Evolutionary conservation across 1,140 invertebrate species (phyloP), one percentile per base, ranked within the genome.

Genomic region (Trichonephila clavipes): DNA sequence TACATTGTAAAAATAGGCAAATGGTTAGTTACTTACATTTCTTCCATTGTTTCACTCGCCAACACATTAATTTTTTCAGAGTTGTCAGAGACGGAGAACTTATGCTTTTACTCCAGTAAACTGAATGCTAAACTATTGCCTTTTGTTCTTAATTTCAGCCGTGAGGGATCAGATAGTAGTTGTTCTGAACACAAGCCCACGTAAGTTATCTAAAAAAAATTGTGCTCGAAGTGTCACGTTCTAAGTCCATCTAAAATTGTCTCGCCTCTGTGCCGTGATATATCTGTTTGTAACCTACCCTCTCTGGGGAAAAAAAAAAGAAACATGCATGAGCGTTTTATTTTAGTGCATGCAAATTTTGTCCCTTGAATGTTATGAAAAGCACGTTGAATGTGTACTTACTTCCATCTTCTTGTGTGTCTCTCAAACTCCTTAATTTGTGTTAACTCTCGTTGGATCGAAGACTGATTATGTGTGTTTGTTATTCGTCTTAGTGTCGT

Each of bases 91-190:
- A 69, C 64, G 44, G 28, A 88, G 51, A 87, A 87, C 58, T 85
- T 62, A 21, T 64, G 28, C n/a, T 88, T 69, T 72, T n/a, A 69
- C 40, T 69, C 10, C 19, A 10, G 34, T 88, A 7, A 51, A n/a
- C 28, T n/a, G 16, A 69, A 69, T 51, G 64, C 34, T 88, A 40
- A 77, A 77, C 28, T 34, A 59, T 90, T 69, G n/a, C 28, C 62
- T 34, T 87, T 87, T 92, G 91, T 92, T 51, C 34, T 93, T 62
- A 82, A 93, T 93, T 82, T 93, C 85, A 93, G 92, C 92, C 85
- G 92, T 69, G 92, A 93, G 8, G 85, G 19, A 64, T 93, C 92
- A n/a, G n/a, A 34, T 88, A 88, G 85, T 93, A 93, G 92, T 92
- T 51, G 28, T 62, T 93, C 92, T 18, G 92, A 93, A 24, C 62